Conservation (phyloP, 2,888 invertebrate species). For the Protodeltote pygarga region DNA sequence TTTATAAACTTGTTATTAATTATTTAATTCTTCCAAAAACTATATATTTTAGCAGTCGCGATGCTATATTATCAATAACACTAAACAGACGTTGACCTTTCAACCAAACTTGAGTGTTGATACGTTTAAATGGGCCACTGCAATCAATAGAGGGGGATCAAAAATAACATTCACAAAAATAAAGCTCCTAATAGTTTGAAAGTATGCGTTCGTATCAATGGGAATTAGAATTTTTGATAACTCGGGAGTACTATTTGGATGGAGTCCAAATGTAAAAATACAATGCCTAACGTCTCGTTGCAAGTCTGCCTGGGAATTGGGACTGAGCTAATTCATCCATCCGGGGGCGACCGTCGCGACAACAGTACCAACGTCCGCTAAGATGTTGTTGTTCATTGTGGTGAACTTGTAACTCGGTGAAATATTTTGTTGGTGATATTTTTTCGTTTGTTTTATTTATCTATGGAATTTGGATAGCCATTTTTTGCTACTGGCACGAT, state of each 20-base stretch:
- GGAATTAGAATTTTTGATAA: constrained; percentile 67
- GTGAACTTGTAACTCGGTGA: constrained; percentile 16
- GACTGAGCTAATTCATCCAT: constrained; percentile 53
- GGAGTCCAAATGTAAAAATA: constrained; percentile 83
- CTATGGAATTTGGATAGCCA: not conserved
- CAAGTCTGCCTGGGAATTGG: constrained; percentile 72
- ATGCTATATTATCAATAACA: constrained; percentile 49
- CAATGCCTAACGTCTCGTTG: constrained; percentile 77
- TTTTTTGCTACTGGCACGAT: too few species aligned
- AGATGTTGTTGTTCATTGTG: constrained; percentile 14
- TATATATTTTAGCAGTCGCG: constrained; percentile 21
- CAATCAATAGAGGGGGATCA: constrained; percentile 37
- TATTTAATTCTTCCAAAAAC: constrained; percentile 6
- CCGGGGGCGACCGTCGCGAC: constrained; percentile 38
- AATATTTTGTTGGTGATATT: constrained; percentile 29
- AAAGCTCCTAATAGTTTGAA: constrained; percentile 25
- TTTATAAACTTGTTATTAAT: constrained; percentile 6
- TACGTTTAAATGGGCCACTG: constrained; percentile 29
- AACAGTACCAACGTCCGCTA: constrained; percentile 14
- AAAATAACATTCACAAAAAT: constrained; percentile 28
- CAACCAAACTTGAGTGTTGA: constrained; percentile 34
- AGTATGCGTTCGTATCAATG: constrained; percentile 50
- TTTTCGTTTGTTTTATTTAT: constrained; percentile 16
- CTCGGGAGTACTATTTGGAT: constrained; percentile 80
- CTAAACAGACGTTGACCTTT: constrained; percentile 46